These are phyloP conservation scores for Eurosta solidaginis DNA, from an alignment of 1,140 invertebrate species.

Conservation along the genomic window DNA sequence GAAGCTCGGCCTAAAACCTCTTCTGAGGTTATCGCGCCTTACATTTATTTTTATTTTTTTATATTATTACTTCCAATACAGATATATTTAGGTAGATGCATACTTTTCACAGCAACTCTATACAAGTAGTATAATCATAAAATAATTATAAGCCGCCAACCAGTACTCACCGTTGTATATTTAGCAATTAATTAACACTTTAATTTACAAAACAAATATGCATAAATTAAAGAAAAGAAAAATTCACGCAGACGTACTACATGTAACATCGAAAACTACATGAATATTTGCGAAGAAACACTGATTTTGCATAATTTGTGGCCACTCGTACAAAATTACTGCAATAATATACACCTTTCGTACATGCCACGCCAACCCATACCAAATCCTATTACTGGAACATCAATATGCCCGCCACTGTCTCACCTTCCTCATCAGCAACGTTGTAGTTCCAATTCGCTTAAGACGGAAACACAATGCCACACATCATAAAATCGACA, in stretches of 20 bases:
- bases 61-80: no score
- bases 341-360: conserved; percentile 29
- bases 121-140: background rate
- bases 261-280: background rate
- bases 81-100: no score
- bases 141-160: background rate
- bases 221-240: conserved; percentile 24
- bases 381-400: background rate
- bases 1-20: no score
- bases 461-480: conserved; percentile 30
- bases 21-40: no score
- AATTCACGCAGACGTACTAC: no score
- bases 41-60: no score
- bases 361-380: background rate
- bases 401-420: no score
- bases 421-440: background rate
- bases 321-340: conserved; percentile 29
- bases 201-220: conserved; percentile 11
- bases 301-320: conserved; percentile 31
- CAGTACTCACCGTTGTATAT: background rate
- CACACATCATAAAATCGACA: conserved; percentile 30
- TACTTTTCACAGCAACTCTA: background rate
- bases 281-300: conserved; percentile 23
- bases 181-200: conserved; percentile 31
- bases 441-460: background rate